Evolutionary conservation across 2,888 invertebrate species (phyloP), one percentile per base, ranked within the genome.

Genomic region (Steromphala cineraria): DNA sequence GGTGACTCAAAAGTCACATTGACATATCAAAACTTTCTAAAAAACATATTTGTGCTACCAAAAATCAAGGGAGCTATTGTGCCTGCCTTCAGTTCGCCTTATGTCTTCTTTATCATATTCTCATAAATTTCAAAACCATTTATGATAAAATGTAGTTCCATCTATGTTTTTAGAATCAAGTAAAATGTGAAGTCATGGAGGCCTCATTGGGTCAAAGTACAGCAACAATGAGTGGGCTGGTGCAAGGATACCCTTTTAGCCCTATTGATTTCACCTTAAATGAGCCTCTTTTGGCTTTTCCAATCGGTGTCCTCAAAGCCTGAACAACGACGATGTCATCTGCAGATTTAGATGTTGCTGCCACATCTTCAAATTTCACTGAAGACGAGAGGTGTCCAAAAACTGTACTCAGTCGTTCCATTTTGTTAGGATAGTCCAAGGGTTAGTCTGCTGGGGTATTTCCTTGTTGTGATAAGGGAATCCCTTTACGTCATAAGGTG

Each of bases 311-410:
- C 77, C 92, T 85, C 7, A 90, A 79, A 10, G 92, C 92, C 7
- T 90, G 86, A 4, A 92, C 88, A 79, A 92, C 89, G 15, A 92
- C 91, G 52, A 92, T 87, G 79, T 92, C 92, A 55, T 96, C 91
- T 15, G 88, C 85, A 7, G 82, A 83, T 76, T 81, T 83, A 0
- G 84, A 75, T 79, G 85, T 83, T 8, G 82, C 80, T 36, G 85
- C 80, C 19, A 81, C 80, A 75, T 75, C 80, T 10, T 83, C 67
- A 15, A 77, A 62, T 0, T 75, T 80, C n/a, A 83, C 79, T 17
- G 28, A 21, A 17, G 76, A 62, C 3, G 17, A 52, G 67, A 88
- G 46, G 80, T 88, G 87, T 4, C 80, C 71, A 8, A 86, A 80
- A 10, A 89, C 71, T 52, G 86, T 86, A 7, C 78, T 83, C 8